Percentiles rank a stretch among this genome's conserved stretches.
phyloP scores from a whole-genome alignment of 1,140 invertebrate genomes.

The Penaeus vannamei region DNA sequence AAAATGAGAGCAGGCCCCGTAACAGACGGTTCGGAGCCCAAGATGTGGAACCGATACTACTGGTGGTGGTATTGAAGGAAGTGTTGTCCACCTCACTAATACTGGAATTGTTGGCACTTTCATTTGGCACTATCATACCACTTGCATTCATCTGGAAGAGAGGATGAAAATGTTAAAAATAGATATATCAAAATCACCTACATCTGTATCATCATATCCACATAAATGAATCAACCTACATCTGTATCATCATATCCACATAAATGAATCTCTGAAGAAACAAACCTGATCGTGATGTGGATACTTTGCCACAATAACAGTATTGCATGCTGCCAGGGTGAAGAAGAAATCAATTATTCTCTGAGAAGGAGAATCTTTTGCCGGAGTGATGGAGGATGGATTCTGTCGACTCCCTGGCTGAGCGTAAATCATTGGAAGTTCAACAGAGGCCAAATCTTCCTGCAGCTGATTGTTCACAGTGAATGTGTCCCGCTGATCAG shows the following conservation, averaged over 20 bases:
- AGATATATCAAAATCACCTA: not conserved
- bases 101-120: conserved; percentile 46
- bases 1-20: conserved; percentile 41
- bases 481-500: conserved; percentile 71
- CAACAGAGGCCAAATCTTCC: conserved; percentile 77
- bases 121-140: conserved; percentile 63
- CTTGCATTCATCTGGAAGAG: conserved; percentile 81
- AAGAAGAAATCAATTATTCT: conserved; percentile 92
- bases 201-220: not conserved
- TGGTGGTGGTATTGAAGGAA: conserved; percentile 43
- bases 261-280: not conserved
- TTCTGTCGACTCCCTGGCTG: conserved; percentile 42
- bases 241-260: not conserved
- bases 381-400: conserved; percentile 23
- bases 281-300: conserved; percentile 86
- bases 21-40: conserved; percentile 54
- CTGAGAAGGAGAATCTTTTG: conserved; percentile 67
- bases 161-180: not conserved
- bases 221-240: not conserved
- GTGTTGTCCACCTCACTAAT: conserved; percentile 51
- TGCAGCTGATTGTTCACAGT: conserved; percentile 79
- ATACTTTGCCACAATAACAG: conserved; percentile 91
- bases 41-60: conserved; percentile 40
- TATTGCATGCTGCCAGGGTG: conserved; percentile 94
- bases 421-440: conserved; percentile 66